These are phyloP conservation scores for Probosciger aterrimus DNA, from an alignment of 2,113 vertebrate species.

Conservation along the genomic window DNA sequence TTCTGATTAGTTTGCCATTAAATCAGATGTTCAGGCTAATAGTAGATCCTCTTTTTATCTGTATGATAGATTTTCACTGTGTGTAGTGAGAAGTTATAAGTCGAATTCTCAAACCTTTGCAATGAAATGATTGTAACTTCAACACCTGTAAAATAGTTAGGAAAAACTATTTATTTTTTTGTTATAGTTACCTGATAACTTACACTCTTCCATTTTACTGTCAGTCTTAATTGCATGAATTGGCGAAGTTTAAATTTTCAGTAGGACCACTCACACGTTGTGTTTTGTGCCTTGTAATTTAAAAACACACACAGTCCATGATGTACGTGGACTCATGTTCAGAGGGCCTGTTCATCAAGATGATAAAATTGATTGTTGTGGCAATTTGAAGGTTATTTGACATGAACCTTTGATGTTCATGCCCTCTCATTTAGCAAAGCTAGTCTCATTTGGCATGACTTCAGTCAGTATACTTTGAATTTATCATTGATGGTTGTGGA, in stretches of 20 bases:
- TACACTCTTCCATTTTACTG: rapidly evolving
- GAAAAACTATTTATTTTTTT: background rate
- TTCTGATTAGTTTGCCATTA: background rate
- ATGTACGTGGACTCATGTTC: background rate
- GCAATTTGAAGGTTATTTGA: background rate
- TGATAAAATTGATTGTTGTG: background rate
- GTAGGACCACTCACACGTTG: background rate
- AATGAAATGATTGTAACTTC: background rate
- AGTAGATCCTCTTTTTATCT: background rate
- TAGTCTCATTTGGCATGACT: background rate
- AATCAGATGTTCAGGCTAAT: background rate
- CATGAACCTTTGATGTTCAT: background rate
- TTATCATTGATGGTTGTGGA: background rate
- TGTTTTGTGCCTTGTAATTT: background rate
- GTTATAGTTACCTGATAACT: background rate
- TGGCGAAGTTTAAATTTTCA: background rate
- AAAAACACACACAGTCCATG: rapidly evolving
- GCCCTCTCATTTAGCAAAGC: background rate
- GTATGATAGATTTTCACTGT: background rate
- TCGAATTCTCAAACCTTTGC: background rate
- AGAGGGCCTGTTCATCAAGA: background rate
- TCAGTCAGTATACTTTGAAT: background rate
- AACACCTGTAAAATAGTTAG: background rate
- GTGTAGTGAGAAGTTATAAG: background rate
- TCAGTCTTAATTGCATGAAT: background rate